phyloP scores from a whole-genome alignment of 2,888 invertebrate genomes.

The Fragum fragum region DNA sequence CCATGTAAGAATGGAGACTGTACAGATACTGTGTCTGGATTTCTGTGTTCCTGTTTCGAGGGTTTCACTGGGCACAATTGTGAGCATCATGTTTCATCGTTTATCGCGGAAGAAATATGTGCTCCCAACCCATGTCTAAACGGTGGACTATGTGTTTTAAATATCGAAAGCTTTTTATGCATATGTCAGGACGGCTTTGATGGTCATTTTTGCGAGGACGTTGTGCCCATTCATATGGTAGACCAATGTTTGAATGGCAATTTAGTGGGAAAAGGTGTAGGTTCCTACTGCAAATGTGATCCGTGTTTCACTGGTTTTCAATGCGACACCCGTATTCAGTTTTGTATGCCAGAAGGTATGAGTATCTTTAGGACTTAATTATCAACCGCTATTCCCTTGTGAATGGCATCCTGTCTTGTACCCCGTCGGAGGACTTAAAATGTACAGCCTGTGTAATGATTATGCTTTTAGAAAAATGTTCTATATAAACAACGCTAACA shows the following conservation, averaged over 20 bases:
- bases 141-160: not conserved
- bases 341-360: not conserved
- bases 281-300: not conserved
- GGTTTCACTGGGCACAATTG: constrained; percentile 58
- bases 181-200: not conserved
- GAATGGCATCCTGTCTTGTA: too few relatives aligned
- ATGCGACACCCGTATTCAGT: not conserved
- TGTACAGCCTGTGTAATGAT: too few relatives aligned
- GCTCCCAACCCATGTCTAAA: not conserved
- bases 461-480: too few relatives aligned
- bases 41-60: not conserved
- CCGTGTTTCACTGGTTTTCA: constrained; percentile 3
- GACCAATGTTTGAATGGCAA: not conserved
- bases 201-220: not conserved
- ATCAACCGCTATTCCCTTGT: too few relatives aligned
- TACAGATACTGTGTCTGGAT: not conserved
- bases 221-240: not conserved
- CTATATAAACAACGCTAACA: too few relatives aligned
- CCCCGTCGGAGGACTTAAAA: too few relatives aligned
- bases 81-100: constrained; percentile 46
- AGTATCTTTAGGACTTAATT: too few relatives aligned
- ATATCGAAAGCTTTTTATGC: not conserved
- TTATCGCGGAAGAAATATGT: too few relatives aligned
- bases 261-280: not conserved
- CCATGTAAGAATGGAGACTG: constrained; percentile 16